A percentile compares a stretch with the other conserved stretches of the same genome.
These are phyloP conservation scores for Heteronetta atricapilla DNA, from an alignment of 2,113 vertebrate species.

Conservation along the genomic window DNA sequence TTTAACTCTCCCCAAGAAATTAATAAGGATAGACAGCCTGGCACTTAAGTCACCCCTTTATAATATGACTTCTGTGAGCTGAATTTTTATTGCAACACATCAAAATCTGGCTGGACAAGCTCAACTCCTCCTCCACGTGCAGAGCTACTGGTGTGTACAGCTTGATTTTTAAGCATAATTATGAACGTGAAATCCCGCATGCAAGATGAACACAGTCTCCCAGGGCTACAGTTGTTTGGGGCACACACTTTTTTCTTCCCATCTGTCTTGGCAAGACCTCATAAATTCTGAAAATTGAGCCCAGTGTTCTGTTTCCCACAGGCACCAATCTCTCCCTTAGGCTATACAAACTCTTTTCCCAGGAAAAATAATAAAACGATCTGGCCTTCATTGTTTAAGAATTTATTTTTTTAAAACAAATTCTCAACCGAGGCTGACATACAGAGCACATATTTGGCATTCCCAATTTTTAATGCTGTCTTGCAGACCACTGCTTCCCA, in stretches of 20 bases:
- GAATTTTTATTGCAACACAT: background rate
- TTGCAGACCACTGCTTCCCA: conserved; percentile 45
- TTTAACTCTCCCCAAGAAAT: background rate
- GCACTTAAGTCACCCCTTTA: background rate
- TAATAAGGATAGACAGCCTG: background rate
- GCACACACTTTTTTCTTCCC: background rate
- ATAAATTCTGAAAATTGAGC: conserved; percentile 29
- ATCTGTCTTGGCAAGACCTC: background rate
- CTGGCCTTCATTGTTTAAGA: conserved; percentile 39
- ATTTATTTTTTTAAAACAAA: conserved; percentile 58
- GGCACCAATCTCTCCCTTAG: conserved; percentile 6
- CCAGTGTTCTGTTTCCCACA: conserved; percentile 32
- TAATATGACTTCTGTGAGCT: background rate
- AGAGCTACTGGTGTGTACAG: background rate
- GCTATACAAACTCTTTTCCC: conserved; percentile 51
- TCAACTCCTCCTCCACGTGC: background rate
- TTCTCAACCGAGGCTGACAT: conserved; percentile 9
- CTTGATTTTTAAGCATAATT: background rate
- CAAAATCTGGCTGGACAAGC: background rate
- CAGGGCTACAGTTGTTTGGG: conserved; percentile 3
- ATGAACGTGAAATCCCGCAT: background rate
- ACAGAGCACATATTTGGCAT: conserved; percentile 55
- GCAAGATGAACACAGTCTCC: background rate
- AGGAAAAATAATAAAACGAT: conserved; percentile 51
- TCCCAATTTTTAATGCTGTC: conserved; percentile 62